Conservation (phyloP, 2,113 vertebrate species). For the Mustela nigripes region DNA sequence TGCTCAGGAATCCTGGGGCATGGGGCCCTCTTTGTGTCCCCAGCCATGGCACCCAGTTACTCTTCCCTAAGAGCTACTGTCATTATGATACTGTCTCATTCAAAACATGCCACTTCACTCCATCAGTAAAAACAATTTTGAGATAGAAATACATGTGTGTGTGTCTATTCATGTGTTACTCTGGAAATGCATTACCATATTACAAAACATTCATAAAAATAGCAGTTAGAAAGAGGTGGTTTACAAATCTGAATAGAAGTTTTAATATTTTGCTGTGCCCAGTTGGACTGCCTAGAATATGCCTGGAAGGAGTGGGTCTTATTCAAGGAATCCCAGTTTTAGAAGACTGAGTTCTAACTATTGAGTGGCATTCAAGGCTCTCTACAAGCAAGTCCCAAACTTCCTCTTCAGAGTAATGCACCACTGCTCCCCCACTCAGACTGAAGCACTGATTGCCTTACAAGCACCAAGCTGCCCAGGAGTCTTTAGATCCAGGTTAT, state of each 20-base stretch:
- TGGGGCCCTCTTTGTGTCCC: background rate
- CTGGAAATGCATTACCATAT: background rate
- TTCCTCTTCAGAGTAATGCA: background rate
- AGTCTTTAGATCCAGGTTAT: background rate
- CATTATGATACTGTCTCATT: background rate
- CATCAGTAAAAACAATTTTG: background rate
- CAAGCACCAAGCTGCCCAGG: background rate
- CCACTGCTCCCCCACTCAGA: background rate
- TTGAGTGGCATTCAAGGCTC: background rate
- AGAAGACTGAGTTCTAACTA: background rate
- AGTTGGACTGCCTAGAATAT: background rate
- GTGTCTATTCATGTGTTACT: background rate
- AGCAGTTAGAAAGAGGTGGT: background rate
- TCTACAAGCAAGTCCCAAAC: background rate
- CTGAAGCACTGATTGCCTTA: background rate
- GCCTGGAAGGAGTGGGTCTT: background rate
- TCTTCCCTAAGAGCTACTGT: background rate
- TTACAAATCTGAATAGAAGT: background rate
- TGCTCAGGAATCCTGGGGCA: too few species aligned
- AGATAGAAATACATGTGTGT: background rate
- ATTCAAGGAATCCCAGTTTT: background rate
- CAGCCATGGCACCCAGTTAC: background rate
- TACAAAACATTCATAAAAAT: constrained; percentile 7
- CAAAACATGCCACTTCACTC: background rate
- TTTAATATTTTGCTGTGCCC: background rate